These are phyloP conservation scores for Protobothrops mucrosquamatus DNA, from an alignment of 2,113 vertebrate genomes.

Conservation along the genomic window DNA sequence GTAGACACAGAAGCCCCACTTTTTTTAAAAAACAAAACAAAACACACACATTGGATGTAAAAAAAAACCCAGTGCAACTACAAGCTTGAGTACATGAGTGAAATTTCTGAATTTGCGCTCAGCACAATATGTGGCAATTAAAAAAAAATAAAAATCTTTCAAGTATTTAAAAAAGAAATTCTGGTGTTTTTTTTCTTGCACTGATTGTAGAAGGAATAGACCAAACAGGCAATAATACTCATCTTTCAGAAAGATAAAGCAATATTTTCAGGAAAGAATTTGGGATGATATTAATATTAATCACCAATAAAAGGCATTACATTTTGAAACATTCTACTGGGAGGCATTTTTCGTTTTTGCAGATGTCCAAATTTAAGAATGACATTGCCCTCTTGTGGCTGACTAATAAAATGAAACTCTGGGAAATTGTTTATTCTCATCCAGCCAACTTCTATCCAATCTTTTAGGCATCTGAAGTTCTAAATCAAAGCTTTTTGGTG, in stretches of 20 bases:
- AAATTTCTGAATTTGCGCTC: neutral
- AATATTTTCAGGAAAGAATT: neutral
- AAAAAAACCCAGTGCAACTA: neutral
- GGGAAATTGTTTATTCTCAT: neutral
- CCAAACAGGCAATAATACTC: neutral
- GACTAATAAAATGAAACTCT: neutral
- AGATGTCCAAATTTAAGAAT: constrained; percentile 3
- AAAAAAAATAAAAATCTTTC: neutral
- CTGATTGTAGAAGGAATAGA: neutral
- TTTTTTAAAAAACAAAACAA: neutral
- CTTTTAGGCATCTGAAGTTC: fast-evolving
- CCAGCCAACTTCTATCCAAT: neutral
- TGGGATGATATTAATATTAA: neutral
- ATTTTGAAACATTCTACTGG: fast-evolving
- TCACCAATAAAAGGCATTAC: neutral
- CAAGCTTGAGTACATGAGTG: neutral
- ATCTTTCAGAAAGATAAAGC: neutral
- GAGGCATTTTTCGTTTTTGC: fast-evolving
- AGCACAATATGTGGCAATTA: neutral
- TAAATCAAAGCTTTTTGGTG: neutral
- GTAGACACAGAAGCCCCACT: neutral
- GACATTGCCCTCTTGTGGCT: constrained; percentile 62
- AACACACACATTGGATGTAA: no score
- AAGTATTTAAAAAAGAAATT: neutral
- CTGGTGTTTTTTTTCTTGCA: neutral